These are phyloP conservation scores for Erpetoichthys calabaricus DNA, from an alignment of 2,797 vertebrate genomes.

Conservation along the genomic window DNA sequence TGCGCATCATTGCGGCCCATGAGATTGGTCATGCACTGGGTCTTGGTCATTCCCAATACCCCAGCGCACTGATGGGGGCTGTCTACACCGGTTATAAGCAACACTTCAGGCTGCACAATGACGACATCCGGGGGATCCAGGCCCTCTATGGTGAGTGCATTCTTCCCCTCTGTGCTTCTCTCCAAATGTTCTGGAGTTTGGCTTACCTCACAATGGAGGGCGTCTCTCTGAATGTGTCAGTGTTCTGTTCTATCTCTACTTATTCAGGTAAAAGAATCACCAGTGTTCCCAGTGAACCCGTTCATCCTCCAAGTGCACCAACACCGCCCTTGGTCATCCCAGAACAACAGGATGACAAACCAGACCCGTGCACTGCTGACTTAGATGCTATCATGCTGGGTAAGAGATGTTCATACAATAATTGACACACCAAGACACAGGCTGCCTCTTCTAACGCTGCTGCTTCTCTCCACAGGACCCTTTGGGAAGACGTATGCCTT, in stretches of 20 bases:
- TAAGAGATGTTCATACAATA: slow-evolving; percentile 23
- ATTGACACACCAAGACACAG: not conserved
- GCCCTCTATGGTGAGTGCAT: slow-evolving; percentile 59
- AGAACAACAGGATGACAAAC: slow-evolving; percentile 20
- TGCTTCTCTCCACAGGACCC: slow-evolving; percentile 43
- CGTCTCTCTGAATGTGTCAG: too few relatives aligned
- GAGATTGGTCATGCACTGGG: slow-evolving; percentile 80
- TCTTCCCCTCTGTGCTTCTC: not conserved
- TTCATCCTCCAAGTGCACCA: slow-evolving; percentile 23
- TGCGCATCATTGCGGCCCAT: slow-evolving; percentile 77
- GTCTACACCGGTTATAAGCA: slow-evolving; percentile 58
- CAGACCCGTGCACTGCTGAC: slow-evolving; percentile 59
- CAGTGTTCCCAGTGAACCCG: slow-evolving; percentile 12
- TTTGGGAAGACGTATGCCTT: slow-evolving; percentile 71
- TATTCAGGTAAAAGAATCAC: slow-evolving; percentile 37
- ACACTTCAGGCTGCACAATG: slow-evolving; percentile 59
- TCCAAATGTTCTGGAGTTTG: not conserved
- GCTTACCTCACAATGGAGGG: too few relatives aligned
- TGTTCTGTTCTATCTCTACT: too few relatives aligned
- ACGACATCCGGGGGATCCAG: slow-evolving; percentile 71
- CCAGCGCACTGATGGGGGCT: slow-evolving; percentile 64
- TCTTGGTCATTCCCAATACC: slow-evolving; percentile 67
- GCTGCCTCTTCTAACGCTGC: not conserved
- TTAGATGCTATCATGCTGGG: slow-evolving; percentile 72
- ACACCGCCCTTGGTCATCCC: slow-evolving; percentile 13